Conservation (phyloP, 2,113 vertebrate genomes). For the Nothoprocta pentlandii region DNA sequence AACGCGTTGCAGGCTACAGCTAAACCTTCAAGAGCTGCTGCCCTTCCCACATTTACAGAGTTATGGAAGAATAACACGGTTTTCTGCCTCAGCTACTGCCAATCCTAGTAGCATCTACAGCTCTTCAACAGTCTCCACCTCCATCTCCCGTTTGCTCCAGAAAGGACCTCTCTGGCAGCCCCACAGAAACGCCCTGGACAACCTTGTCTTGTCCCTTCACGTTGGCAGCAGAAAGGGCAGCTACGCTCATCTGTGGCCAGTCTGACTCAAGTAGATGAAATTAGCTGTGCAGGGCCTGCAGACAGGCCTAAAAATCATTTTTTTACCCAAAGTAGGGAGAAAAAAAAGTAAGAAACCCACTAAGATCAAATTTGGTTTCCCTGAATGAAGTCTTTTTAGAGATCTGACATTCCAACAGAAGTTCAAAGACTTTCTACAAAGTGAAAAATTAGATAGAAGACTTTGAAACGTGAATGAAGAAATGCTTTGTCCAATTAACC, state of each 20-base stretch:
- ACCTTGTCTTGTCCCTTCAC: accelerated
- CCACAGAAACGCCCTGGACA: not conserved
- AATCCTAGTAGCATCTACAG: not conserved
- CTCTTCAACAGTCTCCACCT: not conserved
- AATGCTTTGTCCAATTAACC: conserved; percentile 41
- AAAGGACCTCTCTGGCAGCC: not conserved
- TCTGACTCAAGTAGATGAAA: not conserved
- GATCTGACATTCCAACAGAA: not conserved
- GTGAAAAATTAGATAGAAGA: conserved; percentile 33
- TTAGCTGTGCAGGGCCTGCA: not conserved
- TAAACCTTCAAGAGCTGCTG: not conserved
- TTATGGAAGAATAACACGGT: not conserved
- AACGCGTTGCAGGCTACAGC: accelerated
- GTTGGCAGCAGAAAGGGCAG: not conserved
- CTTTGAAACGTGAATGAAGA: conserved; percentile 40
- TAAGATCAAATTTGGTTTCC: not conserved
- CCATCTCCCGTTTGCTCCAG: not conserved
- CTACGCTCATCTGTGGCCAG: not conserved
- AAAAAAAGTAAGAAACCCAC: not conserved
- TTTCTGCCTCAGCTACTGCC: not conserved
- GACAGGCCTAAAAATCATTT: not conserved
- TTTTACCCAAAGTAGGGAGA: not conserved
- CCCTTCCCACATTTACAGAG: not conserved
- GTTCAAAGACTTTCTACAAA: conserved; percentile 29
- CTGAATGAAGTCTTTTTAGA: not conserved